These are phyloP conservation scores for Octopus sinensis DNA, from an alignment of 1,140 invertebrate species.

Conservation along the genomic window DNA sequence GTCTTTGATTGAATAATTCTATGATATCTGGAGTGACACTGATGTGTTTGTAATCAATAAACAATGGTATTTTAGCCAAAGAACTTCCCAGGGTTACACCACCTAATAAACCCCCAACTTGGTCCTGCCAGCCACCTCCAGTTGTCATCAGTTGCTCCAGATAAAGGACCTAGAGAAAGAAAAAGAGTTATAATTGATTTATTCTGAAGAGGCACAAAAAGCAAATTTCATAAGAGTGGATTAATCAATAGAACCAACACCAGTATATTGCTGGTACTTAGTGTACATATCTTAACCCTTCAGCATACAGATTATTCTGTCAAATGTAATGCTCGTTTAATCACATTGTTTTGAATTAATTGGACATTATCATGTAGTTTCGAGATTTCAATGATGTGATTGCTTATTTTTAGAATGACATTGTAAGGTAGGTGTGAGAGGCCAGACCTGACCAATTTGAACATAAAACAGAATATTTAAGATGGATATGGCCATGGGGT, in stretches of 20 bases:
- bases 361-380: too few relatives aligned
- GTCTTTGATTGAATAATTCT: slow-evolving; percentile 52
- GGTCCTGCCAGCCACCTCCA: slow-evolving; percentile 64
- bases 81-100: slow-evolving; percentile 58
- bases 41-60: slow-evolving; percentile 39
- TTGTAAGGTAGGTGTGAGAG: too few relatives aligned
- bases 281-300: slow-evolving; percentile 15
- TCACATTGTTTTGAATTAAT: too few relatives aligned
- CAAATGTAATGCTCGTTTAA: too few relatives aligned
- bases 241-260: not conserved
- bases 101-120: slow-evolving; percentile 60
- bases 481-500: too few relatives aligned
- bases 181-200: not conserved
- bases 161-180: slow-evolving; percentile 55
- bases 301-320: too few relatives aligned
- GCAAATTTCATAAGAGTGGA: not conserved
- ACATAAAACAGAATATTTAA: too few relatives aligned
- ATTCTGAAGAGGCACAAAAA: too few relatives aligned
- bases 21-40: slow-evolving; percentile 41
- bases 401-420: too few relatives aligned
- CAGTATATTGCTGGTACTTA: not conserved
- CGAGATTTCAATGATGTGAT: too few relatives aligned
- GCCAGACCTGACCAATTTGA: too few relatives aligned
- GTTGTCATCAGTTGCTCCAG: slow-evolving; percentile 63
- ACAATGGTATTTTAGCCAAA: slow-evolving; percentile 50